Percentiles rank a stretch among this genome's conserved stretches.
phyloP scores from a whole-genome alignment of 1,140 invertebrate genomes.

The Drosophila arawakana region DNA sequence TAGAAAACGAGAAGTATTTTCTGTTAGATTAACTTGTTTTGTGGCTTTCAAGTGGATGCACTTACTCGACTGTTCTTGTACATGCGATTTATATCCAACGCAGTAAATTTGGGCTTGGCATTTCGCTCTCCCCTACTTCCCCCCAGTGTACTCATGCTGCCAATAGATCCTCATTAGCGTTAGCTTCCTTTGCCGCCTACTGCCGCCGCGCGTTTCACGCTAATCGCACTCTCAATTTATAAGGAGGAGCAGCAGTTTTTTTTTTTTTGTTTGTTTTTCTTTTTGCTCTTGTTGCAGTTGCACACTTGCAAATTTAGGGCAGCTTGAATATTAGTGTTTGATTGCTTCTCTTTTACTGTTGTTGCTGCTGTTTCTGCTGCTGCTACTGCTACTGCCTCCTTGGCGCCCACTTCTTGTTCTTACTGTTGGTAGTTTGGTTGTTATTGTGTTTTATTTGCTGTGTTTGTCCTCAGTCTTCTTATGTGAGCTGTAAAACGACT shows the following conservation, averaged over 20 bases:
- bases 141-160: slow-evolving; percentile 96
- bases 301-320: slow-evolving; percentile 3
- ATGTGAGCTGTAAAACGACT: slow-evolving; percentile 47
- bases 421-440: slow-evolving; percentile 14
- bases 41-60: slow-evolving; percentile 52
- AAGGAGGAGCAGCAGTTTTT: background rate
- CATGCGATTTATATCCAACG: slow-evolving; percentile 98
- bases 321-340: slow-evolving; percentile 13
- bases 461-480: slow-evolving; percentile 52
- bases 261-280: background rate
- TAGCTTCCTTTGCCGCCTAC: slow-evolving; percentile 79
- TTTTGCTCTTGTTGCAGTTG: background rate
- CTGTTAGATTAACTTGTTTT: background rate
- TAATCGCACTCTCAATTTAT: slow-evolving; percentile 32
- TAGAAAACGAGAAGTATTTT: slow-evolving; percentile 71
- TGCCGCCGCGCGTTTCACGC: slow-evolving; percentile 71
- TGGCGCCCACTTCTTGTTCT: slow-evolving; percentile 9
- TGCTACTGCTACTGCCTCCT: background rate
- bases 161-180: slow-evolving; percentile 85
- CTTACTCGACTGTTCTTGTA: slow-evolving; percentile 94
- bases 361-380: too few species aligned
- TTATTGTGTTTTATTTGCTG: slow-evolving; percentile 14
- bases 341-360: background rate
- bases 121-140: slow-evolving; percentile 91
- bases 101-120: slow-evolving; percentile 95